Conservation (phyloP, 1,140 invertebrate species). For the Drosophila tropicalis region DNA sequence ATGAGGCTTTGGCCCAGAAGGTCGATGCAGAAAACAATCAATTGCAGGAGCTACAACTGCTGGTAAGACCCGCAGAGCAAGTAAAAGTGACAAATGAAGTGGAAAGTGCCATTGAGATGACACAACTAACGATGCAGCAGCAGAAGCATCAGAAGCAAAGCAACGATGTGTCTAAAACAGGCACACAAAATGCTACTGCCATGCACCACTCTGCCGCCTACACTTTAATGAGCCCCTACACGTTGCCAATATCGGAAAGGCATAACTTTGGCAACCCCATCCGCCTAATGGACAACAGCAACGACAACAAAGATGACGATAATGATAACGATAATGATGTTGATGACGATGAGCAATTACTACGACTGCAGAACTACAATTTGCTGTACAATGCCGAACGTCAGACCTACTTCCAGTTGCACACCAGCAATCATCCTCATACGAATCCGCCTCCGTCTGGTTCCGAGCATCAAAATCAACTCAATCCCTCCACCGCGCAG, state of each 20-base stretch:
- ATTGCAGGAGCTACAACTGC: constrained; percentile 43
- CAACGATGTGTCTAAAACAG: constrained; percentile 51
- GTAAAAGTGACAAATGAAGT: constrained; percentile 81
- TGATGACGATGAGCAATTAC: constrained; percentile 59
- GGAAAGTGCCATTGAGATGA: constrained; percentile 66
- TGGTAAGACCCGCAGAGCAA: constrained; percentile 68
- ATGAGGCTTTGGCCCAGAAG: constrained; percentile 11
- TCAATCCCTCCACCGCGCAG: constrained; percentile 13
- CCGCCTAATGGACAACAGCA: constrained; percentile 10
- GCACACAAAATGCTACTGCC: constrained; percentile 5
- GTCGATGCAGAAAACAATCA: constrained; percentile 70
- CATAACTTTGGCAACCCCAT: constrained; percentile 35
- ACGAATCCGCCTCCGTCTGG: background rate
- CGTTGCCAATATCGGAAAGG: constrained; percentile 59
- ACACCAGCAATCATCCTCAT: constrained; percentile 37
- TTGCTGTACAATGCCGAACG: constrained; percentile 78
- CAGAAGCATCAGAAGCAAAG: constrained; percentile 27
- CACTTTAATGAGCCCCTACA: constrained; percentile 44
- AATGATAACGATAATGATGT: background rate
- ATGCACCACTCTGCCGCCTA: constrained; percentile 6
- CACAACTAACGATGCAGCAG: constrained; percentile 35
- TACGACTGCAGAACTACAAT: constrained; percentile 75
- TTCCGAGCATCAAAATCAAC: background rate
- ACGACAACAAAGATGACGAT: background rate
- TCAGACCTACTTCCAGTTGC: constrained; percentile 76